Conservation (phyloP, 2,797 vertebrate genomes). For the Acrossocheilus fasciatus region DNA sequence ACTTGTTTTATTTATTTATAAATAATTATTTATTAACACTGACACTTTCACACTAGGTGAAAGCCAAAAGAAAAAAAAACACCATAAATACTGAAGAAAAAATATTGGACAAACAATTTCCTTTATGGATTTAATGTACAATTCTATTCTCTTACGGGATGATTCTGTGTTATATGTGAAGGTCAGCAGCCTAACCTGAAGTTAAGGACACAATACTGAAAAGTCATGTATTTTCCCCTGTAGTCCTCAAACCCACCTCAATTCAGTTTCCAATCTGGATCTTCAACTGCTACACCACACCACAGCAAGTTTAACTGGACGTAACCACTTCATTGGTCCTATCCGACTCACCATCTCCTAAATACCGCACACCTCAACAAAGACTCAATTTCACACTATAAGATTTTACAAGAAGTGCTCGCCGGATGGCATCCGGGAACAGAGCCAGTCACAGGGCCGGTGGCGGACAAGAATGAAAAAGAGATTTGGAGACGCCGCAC, state of each 20-base stretch:
- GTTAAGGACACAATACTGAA: neutral
- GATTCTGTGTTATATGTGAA: neutral
- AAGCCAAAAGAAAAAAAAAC: neutral
- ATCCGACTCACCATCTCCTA: neutral
- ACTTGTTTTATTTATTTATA: neutral
- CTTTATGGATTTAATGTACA: neutral
- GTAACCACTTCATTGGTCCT: neutral
- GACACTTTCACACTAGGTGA: neutral
- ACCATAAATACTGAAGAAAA: neutral
- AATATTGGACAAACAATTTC: neutral
- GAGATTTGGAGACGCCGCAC: neutral
- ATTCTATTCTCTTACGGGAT: neutral
- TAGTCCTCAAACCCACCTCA: neutral
- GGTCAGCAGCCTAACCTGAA: neutral
- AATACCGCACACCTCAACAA: neutral
- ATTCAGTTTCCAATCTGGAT: slow-evolving; percentile 15
- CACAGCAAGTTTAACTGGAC: neutral
- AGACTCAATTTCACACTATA: slow-evolving; percentile 16
- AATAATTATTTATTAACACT: too few relatives aligned
- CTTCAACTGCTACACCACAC: neutral
- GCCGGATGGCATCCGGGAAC: neutral
- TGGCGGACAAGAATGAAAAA: slow-evolving; percentile 14
- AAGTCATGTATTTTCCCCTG: too few relatives aligned
- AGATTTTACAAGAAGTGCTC: slow-evolving; percentile 10
- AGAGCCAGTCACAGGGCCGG: neutral